A percentile compares a stretch with the other conserved stretches of the same genome.
Evolutionary conservation across 2,113 vertebrate genomes (phyloP).

Genomic region (Sceloporus tristichus): DNA sequence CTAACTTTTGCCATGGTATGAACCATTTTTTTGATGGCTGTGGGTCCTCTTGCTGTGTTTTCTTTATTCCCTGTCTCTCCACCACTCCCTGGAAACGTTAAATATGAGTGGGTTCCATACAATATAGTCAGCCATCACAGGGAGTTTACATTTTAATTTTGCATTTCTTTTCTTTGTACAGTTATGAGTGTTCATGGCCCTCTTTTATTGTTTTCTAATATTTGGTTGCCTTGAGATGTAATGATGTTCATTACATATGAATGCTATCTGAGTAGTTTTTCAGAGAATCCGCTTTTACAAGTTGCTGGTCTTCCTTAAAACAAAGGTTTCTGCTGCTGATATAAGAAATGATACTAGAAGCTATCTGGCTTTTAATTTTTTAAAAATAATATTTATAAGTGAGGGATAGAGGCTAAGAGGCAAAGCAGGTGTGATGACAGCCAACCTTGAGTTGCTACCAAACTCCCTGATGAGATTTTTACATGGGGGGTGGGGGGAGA

Average conservation of each 20-base stretch:
- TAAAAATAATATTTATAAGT: slow-evolving; percentile 31
- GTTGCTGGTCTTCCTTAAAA: background rate
- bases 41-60: slow-evolving; percentile 13
- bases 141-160: slow-evolving; percentile 18
- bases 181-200: slow-evolving; percentile 46
- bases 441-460: background rate
- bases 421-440: background rate
- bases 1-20: slow-evolving; percentile 46
- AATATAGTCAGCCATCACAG: slow-evolving; percentile 46
- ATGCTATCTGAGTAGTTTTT: slow-evolving; percentile 39
- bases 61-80: background rate
- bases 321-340: background rate
- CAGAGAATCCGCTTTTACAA: slow-evolving; percentile 24
- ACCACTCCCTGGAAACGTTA: slow-evolving; percentile 16
- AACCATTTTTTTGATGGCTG: slow-evolving; percentile 42
- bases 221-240: slow-evolving; percentile 64
- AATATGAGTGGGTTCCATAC: slow-evolving; percentile 30
- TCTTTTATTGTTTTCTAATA: slow-evolving; percentile 22
- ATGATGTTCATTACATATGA: background rate
- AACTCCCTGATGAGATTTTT: background rate
- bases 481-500: too few relatives aligned
- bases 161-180: slow-evolving; percentile 1
- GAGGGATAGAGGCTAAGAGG: slow-evolving; percentile 18
- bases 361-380: slow-evolving; percentile 4
- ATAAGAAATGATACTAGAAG: slow-evolving; percentile 12